Conservation (phyloP, 2,888 invertebrate species). For the Ochropleura plecta region DNA sequence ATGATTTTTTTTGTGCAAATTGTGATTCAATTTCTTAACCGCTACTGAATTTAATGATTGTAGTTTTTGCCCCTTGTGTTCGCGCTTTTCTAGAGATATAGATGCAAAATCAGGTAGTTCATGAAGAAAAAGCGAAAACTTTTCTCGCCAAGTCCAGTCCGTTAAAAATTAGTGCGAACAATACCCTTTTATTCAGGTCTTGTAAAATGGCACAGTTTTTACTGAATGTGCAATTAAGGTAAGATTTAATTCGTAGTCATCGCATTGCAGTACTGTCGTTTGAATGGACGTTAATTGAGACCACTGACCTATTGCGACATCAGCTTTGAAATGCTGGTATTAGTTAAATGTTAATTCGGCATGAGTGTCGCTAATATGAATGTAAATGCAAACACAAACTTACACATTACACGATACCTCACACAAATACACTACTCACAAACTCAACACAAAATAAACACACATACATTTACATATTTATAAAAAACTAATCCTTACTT, state of each 20-base stretch:
- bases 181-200: slow-evolving; percentile 2
- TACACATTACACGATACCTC: too few species aligned
- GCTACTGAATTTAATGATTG: too few species aligned
- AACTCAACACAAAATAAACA: too few species aligned
- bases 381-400: neutral
- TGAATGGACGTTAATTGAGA: slow-evolving; percentile 54
- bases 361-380: neutral
- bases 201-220: slow-evolving; percentile 45
- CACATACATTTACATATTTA: too few species aligned
- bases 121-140: neutral
- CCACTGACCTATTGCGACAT: slow-evolving; percentile 29
- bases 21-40: too few species aligned
- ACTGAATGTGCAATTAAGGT: slow-evolving; percentile 54
- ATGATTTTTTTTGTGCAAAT: too few species aligned
- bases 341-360: slow-evolving; percentile 13
- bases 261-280: slow-evolving; percentile 22
- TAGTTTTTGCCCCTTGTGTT: too few species aligned
- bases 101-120: neutral
- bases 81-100: neutral
- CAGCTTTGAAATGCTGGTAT: neutral
- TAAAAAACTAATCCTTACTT: too few species aligned
- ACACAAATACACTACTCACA: too few species aligned
- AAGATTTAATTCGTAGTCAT: slow-evolving; percentile 15
- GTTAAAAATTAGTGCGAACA: slow-evolving; percentile 15
- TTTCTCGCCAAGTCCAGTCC: neutral